Percentiles rank a stretch among this genome's conserved stretches.
These are phyloP conservation scores for Drepana arcuata DNA, from an alignment of 1,140 invertebrate genomes.

Conservation along the genomic window DNA sequence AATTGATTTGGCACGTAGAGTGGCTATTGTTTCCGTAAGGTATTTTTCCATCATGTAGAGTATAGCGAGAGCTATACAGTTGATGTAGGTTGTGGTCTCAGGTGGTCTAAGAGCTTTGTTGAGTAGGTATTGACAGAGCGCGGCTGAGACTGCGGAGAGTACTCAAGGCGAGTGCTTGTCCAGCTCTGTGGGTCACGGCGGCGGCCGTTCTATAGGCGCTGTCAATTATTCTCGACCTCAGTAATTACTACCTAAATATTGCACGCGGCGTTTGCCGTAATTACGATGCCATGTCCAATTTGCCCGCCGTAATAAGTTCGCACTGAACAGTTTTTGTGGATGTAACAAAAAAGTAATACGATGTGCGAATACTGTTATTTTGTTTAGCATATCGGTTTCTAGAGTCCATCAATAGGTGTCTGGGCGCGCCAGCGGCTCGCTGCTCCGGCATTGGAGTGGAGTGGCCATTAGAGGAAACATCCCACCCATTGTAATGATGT, in stretches of 20 bases:
- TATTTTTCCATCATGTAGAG: conserved; percentile 45
- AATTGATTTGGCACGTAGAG: conserved; percentile 35
- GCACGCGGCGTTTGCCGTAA: conserved; percentile 25
- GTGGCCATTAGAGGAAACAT: conserved; percentile 58
- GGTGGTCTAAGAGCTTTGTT: conserved; percentile 12
- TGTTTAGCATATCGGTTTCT: conserved; percentile 55
- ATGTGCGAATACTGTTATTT: conserved; percentile 56
- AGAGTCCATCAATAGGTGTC: conserved; percentile 34
- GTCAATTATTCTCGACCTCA: conserved; percentile 33
- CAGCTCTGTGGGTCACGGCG: conserved; percentile 25
- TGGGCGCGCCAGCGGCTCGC: conserved; percentile 13
- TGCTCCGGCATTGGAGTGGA: conserved; percentile 19
- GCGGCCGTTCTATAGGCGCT: conserved; percentile 4
- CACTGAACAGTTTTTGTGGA: conserved; percentile 30
- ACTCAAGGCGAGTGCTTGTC: conserved; percentile 20
- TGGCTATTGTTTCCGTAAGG: conserved; percentile 40
- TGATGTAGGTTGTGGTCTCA: conserved; percentile 45
- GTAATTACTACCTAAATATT: conserved; percentile 50
- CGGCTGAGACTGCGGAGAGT: conserved; percentile 26
- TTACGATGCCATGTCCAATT: conserved; percentile 45
- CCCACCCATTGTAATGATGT: conserved; percentile 53
- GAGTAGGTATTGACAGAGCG: conserved; percentile 34
- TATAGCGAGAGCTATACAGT: conserved; percentile 19
- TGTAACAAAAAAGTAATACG: conserved; percentile 31
- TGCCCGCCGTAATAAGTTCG: conserved; percentile 42